Base-by-base conservation (phyloP, 2,113 vertebrate genomes). In the Serilophus lunatus region DNA sequence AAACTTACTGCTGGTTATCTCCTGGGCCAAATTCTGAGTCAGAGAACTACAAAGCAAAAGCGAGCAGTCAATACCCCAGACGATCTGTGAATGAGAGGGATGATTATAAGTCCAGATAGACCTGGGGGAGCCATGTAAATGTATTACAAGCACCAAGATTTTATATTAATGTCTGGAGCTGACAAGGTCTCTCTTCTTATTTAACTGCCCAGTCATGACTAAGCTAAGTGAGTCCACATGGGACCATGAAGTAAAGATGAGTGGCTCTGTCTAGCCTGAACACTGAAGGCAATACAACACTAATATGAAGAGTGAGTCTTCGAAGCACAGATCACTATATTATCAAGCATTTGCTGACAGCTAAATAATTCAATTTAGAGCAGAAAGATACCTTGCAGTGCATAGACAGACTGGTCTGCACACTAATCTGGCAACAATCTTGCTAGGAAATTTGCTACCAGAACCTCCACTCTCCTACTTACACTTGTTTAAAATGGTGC, bases 201-300 rank as follows among this genome's bases (percentile, higher is more conserved):
- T 95, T 96, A 91, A 95, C 93, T 95, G 82, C 90, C 90, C 90
- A 83, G 85, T 96, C 87, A 69, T 92, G 87, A 86, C 75, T 65
- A 63, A 86, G 87, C 77, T 77, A 88, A 94, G 78, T 18, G 78
- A 82, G 70, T 47, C 71, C 94, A 94, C 6, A 1, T 71, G 95
- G 91, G 94, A 91, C 75, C 71, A 31, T 12, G 78, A 93, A 71
- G 75, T 80, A 79, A 91, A 93, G 88, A 94, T 66, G 75, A 96
- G 93, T 70, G 56, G 78, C 56, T 86, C 87, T 93, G 63, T 69
- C 94, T 88, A 82, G 90, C 87, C 79, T 86, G 85, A 80, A 60
- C 33, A 70, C 38, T 24, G 42, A 90, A 69, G 63, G 59, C 84
- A 77, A 94, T 66, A 80, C 87, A 89, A 77, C 59, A 63, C 70